phyloP scores from a whole-genome alignment of 2,113 vertebrate species.

The Elaphurus davidianus region DNA sequence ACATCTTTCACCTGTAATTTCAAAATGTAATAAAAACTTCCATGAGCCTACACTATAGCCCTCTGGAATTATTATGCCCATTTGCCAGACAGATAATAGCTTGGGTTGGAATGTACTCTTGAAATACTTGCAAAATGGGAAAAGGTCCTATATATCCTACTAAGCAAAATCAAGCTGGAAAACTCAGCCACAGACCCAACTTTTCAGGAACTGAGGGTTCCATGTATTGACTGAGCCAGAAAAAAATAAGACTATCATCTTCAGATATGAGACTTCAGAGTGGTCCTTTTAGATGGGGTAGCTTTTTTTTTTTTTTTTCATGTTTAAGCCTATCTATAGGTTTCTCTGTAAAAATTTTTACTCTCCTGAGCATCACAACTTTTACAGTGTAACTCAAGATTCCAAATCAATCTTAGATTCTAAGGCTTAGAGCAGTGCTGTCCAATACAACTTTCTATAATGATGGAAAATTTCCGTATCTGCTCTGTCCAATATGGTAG shows the following conservation, averaged over 20 bases:
- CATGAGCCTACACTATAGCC: not conserved
- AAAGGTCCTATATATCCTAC: not conserved
- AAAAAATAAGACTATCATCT: not conserved
- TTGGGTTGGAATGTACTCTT: not conserved
- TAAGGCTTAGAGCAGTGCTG: not conserved
- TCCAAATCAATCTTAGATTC: not conserved
- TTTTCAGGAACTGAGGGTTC: not conserved
- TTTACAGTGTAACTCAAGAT: not conserved
- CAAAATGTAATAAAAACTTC: slow-evolving; percentile 11
- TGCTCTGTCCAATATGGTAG: not conserved
- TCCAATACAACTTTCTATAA: not conserved
- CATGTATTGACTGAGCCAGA: not conserved
- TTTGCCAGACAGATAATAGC: slow-evolving; percentile 9
- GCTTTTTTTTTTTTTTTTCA: not conserved
- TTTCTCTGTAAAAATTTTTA: not conserved
- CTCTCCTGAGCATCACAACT: not conserved
- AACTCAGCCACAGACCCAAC: not conserved
- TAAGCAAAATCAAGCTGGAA: slow-evolving; percentile 19
- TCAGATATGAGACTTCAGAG: not conserved
- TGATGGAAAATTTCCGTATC: rapidly evolving
- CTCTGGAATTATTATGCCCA: not conserved
- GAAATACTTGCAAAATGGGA: not conserved
- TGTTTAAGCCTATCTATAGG: not conserved
- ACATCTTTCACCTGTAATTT: not conserved
- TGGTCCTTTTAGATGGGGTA: not conserved